These are phyloP conservation scores for Creontiades dilutus DNA, from an alignment of 2,888 invertebrate species.

Conservation along the genomic window DNA sequence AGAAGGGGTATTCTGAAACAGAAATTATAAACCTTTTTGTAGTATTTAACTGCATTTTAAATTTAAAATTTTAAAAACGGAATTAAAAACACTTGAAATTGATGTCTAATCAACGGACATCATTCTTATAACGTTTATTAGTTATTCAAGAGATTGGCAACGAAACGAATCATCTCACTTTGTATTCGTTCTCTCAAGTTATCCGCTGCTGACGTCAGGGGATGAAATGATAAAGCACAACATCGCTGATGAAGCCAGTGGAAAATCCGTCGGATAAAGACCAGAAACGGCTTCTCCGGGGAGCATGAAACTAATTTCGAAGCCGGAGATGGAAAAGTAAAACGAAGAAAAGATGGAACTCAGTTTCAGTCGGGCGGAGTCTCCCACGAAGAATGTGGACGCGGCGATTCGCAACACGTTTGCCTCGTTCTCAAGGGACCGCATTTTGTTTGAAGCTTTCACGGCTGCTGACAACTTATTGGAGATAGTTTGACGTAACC, in stretches of 20 bases:
- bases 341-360: not conserved
- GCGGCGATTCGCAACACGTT: not conserved
- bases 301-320: constrained; percentile 2
- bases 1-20: no score
- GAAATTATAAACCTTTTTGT: no score
- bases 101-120: no score
- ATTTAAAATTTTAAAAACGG: no score
- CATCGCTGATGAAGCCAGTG: not conserved
- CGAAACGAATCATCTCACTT: no score
- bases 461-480: not conserved
- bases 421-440: not conserved
- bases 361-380: not conserved
- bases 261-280: constrained; percentile 18
- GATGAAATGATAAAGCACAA: not conserved
- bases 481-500: not conserved
- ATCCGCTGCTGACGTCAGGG: no score
- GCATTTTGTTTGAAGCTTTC: not conserved
- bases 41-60: no score
- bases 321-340: constrained; percentile 18
- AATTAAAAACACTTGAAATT: no score
- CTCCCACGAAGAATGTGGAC: not conserved
- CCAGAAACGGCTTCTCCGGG: not conserved
- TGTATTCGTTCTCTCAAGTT: no score
- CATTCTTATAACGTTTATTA: no score
- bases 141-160: no score